phyloP scores from a whole-genome alignment of 2,888 invertebrate species.

The Lagria hirta region DNA sequence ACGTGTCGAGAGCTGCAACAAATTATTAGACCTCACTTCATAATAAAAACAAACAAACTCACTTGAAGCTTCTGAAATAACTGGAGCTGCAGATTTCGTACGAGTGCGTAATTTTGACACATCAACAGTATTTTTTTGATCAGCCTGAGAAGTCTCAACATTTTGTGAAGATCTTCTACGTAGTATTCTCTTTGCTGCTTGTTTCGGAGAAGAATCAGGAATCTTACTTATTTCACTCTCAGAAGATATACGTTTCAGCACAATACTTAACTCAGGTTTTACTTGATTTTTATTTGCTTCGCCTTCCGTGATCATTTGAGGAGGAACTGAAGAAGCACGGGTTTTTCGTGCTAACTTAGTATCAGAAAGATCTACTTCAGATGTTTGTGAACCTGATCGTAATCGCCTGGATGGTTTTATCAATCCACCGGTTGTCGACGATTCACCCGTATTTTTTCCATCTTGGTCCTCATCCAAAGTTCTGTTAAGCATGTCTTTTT shows the following conservation, averaged over 20 bases:
- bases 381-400: slow-evolving; percentile 34
- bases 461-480: slow-evolving; percentile 44
- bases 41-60: not conserved
- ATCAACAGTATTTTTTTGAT: not conserved
- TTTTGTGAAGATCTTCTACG: slow-evolving; percentile 1
- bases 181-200: slow-evolving; percentile 23
- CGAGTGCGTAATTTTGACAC: slow-evolving; percentile 17
- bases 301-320: slow-evolving; percentile 22
- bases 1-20: slow-evolving; percentile 5
- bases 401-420: slow-evolving; percentile 26
- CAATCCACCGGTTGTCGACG: slow-evolving; percentile 30
- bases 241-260: slow-evolving; percentile 3
- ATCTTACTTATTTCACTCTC: not conserved
- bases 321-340: not conserved
- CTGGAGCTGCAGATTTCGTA: slow-evolving; percentile 31
- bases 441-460: slow-evolving; percentile 38
- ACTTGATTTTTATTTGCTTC: slow-evolving; percentile 17
- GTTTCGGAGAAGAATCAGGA: slow-evolving; percentile 4
- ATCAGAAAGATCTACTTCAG: slow-evolving; percentile 27
- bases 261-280: slow-evolving; percentile 31
- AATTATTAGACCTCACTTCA: not conserved
- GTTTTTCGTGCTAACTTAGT: not conserved
- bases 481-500: too few relatives aligned
- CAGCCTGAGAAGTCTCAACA: not conserved
- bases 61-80: slow-evolving; percentile 27